These are phyloP conservation scores for Betta splendens DNA, from an alignment of 2,797 vertebrate species.

Conservation along the genomic window DNA sequence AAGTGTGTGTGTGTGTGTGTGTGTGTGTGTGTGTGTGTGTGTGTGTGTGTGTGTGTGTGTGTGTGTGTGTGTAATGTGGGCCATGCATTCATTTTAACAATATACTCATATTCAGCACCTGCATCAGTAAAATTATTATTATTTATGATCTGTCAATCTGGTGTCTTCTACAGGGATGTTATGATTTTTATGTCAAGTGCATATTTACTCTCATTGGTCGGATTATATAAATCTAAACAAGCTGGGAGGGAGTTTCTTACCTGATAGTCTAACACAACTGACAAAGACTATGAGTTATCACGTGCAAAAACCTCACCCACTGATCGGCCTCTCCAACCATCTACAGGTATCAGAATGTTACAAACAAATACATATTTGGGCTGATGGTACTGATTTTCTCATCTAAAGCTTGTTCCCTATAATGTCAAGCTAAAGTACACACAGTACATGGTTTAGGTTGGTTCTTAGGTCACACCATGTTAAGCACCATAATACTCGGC, in stretches of 20 bases:
- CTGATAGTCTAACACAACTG: constrained; percentile 68
- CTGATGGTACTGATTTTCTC: neutral
- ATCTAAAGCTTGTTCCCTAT: neutral
- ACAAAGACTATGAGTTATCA: constrained; percentile 47
- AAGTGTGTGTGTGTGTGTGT: constrained; percentile 30
- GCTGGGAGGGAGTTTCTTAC: constrained; percentile 59
- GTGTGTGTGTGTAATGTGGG: constrained; percentile 47
- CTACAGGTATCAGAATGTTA: constrained; percentile 18
- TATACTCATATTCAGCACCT: constrained; percentile 26
- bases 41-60: too few relatives aligned
- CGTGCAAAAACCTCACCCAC: constrained; percentile 34
- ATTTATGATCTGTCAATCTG: constrained; percentile 29
- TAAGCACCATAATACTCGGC: neutral
- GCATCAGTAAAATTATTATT: constrained; percentile 32
- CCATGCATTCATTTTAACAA: constrained; percentile 37
- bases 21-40: constrained; percentile 6
- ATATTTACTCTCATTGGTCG: constrained; percentile 45
- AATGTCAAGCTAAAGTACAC: constrained; percentile 11
- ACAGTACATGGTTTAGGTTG: constrained; percentile 8
- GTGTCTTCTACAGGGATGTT: constrained; percentile 10
- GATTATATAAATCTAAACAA: constrained; percentile 62
- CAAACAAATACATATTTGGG: too few relatives aligned
- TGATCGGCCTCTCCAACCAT: constrained; percentile 38
- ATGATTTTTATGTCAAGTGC: constrained; percentile 43
- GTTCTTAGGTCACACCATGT: constrained; percentile 3